Base-by-base conservation (phyloP, 2,888 invertebrate genomes). In the Quadriops clusia region DNA sequence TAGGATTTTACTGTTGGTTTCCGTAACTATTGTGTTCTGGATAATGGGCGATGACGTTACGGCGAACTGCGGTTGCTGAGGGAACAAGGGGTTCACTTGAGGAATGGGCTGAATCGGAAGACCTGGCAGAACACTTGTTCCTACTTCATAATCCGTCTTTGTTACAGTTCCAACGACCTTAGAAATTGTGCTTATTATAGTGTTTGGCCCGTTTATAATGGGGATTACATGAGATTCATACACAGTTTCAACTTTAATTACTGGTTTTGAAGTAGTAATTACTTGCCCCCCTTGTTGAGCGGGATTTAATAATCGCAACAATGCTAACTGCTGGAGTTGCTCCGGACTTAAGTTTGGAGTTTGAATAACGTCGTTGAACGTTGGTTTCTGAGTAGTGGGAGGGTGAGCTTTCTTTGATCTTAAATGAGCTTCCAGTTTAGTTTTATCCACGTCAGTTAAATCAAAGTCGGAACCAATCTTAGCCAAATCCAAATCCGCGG, bases 161-260 rank as follows among this genome's bases (percentile, higher is more conserved):
- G 81, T 82, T 2, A 83, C 68, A 0, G 83, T 83, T 3, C 78
- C 83, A 14, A 85, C 70, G 18, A 17, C 27, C n/a, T 84, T 72
- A 0, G 84, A 83, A 16, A 87, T 69, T 1, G 86, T 87, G 49
- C 80, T 82, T 37, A 75, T 74, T 17, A 77, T 65, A 0, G 85
- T 86, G 43, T 71, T 77, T 30, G 73, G 74, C 3, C 81, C 83
- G 49, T 79, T 78, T 22, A 79, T 71, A 6, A 86, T 61, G 1
- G 86, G 86, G 33, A 87, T 74, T 0, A 86, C 74, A 50, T 83
- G 83, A 0, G 85, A 80, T 54, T 86, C 84, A 56, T 78, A 86
- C 7, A 86, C 57, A 0, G 86, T 86, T 53, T 85, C 82, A 12
- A 77, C 64, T 53, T 74, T 77, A 6, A 83, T 51, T 5, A 86